Percentiles rank a stretch among this genome's conserved stretches.
Evolutionary conservation across 2,113 vertebrate species (phyloP).

Genomic region (Sapajus apella): DNA sequence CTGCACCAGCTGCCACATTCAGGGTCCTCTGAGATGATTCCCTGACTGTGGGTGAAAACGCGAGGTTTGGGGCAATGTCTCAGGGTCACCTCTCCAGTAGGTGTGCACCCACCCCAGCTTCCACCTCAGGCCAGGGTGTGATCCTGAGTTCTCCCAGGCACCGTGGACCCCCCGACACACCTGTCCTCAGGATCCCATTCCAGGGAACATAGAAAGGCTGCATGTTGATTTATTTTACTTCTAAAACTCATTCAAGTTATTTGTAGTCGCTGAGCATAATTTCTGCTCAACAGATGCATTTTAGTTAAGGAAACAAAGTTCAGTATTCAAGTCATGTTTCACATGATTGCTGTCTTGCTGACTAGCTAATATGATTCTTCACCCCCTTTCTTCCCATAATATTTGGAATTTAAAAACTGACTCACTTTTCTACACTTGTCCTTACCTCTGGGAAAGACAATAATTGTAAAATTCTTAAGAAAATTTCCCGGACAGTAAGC

Average conservation of each 20-base stretch:
- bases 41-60: too few relatives aligned
- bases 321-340: neutral
- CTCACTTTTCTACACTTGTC: neutral
- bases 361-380: neutral
- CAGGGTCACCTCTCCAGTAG: neutral
- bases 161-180: neutral
- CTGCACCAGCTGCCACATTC: accelerated
- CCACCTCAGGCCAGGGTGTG: neutral
- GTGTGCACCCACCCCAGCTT: neutral
- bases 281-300: neutral
- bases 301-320: neutral
- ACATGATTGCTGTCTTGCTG: neutral
- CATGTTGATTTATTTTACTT: neutral
- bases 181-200: neutral
- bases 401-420: neutral
- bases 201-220: neutral
- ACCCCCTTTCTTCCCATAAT: too few relatives aligned
- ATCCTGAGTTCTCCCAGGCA: neutral
- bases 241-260: too few relatives aligned
- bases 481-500: neutral
- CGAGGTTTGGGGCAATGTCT: neutral
- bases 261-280: neutral
- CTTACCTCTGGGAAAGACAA: neutral
- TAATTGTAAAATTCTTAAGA: neutral
- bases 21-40: accelerated